Percentiles rank a stretch among this genome's conserved stretches.
phyloP scores from a whole-genome alignment of 2,797 vertebrate genomes.

The Lithobates sylvaticus region DNA sequence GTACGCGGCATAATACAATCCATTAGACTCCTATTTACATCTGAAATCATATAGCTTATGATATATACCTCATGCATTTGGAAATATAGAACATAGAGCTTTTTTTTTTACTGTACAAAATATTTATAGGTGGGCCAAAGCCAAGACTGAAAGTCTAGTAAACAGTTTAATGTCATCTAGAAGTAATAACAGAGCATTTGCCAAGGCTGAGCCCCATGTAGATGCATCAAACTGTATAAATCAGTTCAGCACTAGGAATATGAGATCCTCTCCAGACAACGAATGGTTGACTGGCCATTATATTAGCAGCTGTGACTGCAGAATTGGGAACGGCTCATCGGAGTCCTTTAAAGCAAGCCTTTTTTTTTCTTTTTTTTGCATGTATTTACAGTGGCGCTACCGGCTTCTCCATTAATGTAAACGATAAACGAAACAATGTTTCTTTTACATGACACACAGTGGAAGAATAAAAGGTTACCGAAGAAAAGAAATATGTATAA shows the following conservation, averaged over 20 bases:
- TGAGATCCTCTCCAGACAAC: slow-evolving; percentile 65
- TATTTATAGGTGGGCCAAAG: slow-evolving; percentile 71
- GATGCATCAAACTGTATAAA: slow-evolving; percentile 68
- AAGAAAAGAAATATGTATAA: slow-evolving; percentile 45
- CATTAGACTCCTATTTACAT: too few species aligned
- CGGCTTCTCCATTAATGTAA: slow-evolving; percentile 47
- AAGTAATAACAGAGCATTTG: slow-evolving; percentile 73
- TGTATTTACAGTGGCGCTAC: background rate
- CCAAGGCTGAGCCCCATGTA: slow-evolving; percentile 70
- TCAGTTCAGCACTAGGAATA: slow-evolving; percentile 70
- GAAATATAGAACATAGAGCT: background rate
- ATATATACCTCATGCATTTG: background rate
- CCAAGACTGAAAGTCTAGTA: slow-evolving; percentile 70
- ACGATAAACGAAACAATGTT: slow-evolving; percentile 44
- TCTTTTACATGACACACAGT: slow-evolving; percentile 54
- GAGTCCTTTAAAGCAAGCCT: slow-evolving; percentile 23
- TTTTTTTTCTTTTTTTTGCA: slow-evolving; percentile 20
- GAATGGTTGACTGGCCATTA: slow-evolving; percentile 72
- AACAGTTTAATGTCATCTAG: slow-evolving; percentile 73
- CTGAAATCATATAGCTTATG: too few species aligned
- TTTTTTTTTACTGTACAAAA: slow-evolving; percentile 58
- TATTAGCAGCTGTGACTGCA: slow-evolving; percentile 68
- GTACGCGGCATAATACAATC: too few species aligned
- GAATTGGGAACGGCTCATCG: slow-evolving; percentile 64
- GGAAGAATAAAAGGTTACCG: slow-evolving; percentile 52